Base-by-base conservation (phyloP, 2,113 vertebrate genomes). In the Alethe castanea region DNA sequence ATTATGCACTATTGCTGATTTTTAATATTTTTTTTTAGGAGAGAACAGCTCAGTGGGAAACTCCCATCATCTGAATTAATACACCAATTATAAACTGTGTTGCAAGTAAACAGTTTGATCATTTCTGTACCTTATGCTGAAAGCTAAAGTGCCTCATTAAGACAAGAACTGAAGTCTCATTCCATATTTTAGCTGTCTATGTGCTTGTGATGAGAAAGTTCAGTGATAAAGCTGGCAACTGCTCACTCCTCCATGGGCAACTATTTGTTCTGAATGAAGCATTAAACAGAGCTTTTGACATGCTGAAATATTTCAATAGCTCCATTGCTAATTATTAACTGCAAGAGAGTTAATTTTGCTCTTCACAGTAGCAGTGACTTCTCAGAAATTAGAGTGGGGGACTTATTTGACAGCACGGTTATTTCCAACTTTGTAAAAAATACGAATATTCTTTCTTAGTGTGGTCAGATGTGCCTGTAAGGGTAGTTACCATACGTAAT, bases 51-150 rank as follows among this genome's bases (percentile, higher is more conserved):
- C 64, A 81, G 74, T 54, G 54, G 60, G 92, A 86, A 95, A 91
- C 70, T 84, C 91, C 40, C 60, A 44, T 93, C 83, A 67, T 79
- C 60, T 76, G 77, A 91, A 97, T 85, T 89, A 90, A 95, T 94
- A 94, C 52, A 42, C 80, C 81, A 59, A 93, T 96, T 97, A 94
- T 70, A 91, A 91, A 90, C 81, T 53, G 7, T 70, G 60, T 83
- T 92, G 84, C 52, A 84, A 96, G 92, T 93, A 96, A 96, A 86
- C 92, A 95, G 26, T 87, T 95, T 96, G 53, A 92, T 92, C 60
- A 92, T 94, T 73, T 84, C 65, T 73, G 14, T 90, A 80, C 91
- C 84, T 95, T 97, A 72, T 19, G 14, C 56, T 92, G 61, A 50
- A 94, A 94, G 92, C 95, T 87, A 82, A 76, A 95, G 42, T 67